Conservation (phyloP, 2,888 invertebrate species). For the Drosophila picticornis region DNA sequence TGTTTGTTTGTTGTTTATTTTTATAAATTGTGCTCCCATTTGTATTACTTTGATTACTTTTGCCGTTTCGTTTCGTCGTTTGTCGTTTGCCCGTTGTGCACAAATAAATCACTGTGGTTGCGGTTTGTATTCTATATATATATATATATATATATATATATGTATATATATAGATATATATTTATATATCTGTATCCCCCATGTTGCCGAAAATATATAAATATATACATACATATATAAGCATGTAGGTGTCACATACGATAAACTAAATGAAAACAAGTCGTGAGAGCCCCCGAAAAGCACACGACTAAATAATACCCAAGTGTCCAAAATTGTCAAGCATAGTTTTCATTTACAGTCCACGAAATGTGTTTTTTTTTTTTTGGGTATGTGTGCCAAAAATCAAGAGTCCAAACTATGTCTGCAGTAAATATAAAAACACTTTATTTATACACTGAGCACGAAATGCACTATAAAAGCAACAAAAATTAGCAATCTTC, state of each 20-base stretch:
- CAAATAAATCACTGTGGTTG: slow-evolving; percentile 71
- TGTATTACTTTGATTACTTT: slow-evolving; percentile 79
- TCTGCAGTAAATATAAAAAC: not conserved
- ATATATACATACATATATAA: not conserved
- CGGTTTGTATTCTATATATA: slow-evolving; percentile 41
- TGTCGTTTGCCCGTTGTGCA: slow-evolving; percentile 42
- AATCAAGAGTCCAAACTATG: not conserved
- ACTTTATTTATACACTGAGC: not conserved
- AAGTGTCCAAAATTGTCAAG: not conserved
- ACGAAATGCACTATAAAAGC: not conserved
- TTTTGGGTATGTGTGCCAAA: not conserved
- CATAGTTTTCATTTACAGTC: not conserved
- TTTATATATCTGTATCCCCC: slow-evolving; percentile 16
- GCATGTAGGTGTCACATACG: slow-evolving; percentile 6
- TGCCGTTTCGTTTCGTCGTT: slow-evolving; percentile 26
- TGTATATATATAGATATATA: slow-evolving; percentile 1
- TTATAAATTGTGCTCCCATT: slow-evolving; percentile 71
- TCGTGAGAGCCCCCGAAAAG: not conserved
- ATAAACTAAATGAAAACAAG: slow-evolving; percentile 11
- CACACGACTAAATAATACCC: slow-evolving; percentile 16
- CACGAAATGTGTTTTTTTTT: not conserved
- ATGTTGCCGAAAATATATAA: slow-evolving; percentile 30
- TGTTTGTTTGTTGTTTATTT: slow-evolving; percentile 64
- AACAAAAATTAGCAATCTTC: not conserved
- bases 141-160: slow-evolving; percentile 4